phyloP scores from a whole-genome alignment of 2,113 vertebrate genomes.

The Puffinus mauretanicus region DNA sequence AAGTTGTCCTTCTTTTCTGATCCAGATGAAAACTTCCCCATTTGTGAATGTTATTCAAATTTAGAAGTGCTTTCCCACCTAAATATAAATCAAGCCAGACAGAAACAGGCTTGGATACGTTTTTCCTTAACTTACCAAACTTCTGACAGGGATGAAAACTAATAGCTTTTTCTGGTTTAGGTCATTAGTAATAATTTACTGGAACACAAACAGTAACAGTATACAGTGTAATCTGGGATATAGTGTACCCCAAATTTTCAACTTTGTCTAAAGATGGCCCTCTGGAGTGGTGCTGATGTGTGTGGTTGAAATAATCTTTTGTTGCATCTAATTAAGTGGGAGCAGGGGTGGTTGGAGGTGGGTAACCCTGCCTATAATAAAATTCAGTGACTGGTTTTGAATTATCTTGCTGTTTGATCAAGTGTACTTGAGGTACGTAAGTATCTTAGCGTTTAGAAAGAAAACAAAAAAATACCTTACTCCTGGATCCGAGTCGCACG shows the following conservation, averaged over 20 bases:
- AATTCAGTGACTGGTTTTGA: background rate
- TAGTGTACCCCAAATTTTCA: background rate
- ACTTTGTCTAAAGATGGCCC: background rate
- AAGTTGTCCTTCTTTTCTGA: background rate
- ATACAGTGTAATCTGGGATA: background rate
- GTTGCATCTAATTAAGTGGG: background rate
- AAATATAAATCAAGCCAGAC: background rate
- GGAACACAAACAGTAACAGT: background rate
- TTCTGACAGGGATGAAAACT: background rate
- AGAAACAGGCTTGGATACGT: background rate
- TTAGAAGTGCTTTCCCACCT: background rate
- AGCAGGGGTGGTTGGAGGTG: rapidly evolving
- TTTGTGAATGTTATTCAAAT: background rate
- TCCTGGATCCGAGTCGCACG: rapidly evolving
- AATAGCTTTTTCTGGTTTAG: background rate
- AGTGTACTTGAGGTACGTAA: background rate
- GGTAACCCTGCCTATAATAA: background rate
- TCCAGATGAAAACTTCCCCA: background rate
- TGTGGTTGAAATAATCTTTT: background rate
- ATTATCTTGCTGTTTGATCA: background rate
- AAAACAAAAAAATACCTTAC: background rate
- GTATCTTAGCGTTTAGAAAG: background rate
- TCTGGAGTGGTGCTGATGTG: background rate
- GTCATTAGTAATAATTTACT: background rate
- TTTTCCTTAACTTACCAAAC: background rate